phyloP scores from a whole-genome alignment of 2,888 invertebrate genomes.

The Cistogaster globosa region DNA sequence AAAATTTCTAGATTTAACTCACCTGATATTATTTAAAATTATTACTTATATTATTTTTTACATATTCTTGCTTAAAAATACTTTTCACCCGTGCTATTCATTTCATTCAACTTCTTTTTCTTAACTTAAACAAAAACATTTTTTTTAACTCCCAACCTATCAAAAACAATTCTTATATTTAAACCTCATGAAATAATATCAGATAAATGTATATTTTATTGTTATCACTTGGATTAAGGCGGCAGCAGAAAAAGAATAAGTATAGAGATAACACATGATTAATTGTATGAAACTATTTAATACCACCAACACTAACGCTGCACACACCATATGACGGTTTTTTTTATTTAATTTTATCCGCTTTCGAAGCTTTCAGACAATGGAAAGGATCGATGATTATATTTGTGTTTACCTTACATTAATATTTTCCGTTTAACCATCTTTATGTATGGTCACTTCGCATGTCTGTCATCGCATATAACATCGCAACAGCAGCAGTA shows the following conservation, averaged over 20 bases:
- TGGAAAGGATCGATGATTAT: background rate
- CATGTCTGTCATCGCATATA: constrained; percentile 65
- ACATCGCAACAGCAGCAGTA: constrained; percentile 13
- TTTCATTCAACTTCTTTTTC: too few species aligned
- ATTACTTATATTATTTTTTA: too few species aligned
- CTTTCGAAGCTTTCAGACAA: constrained; percentile 34
- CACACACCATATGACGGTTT: background rate
- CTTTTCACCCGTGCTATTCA: too few species aligned
- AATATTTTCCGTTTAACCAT: constrained; percentile 39
- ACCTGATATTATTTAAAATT: too few species aligned
- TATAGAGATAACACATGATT: constrained; percentile 68
- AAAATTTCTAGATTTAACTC: too few species aligned
- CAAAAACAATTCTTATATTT: background rate
- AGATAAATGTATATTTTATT: constrained; percentile 48
- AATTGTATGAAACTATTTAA: constrained; percentile 68
- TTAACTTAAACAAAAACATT: background rate
- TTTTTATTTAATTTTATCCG: background rate
- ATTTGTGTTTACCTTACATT: constrained; percentile 35
- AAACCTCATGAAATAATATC: background rate
- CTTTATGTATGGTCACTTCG: constrained; percentile 67
- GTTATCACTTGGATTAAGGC: constrained; percentile 57
- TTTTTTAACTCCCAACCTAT: constrained; percentile 7
- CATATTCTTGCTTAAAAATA: too few species aligned
- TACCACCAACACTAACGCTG: constrained; percentile 46
- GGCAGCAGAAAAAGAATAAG: constrained; percentile 31